Evolutionary conservation across 2,888 invertebrate species (phyloP).

Genomic region (Cantharis nigra): DNA sequence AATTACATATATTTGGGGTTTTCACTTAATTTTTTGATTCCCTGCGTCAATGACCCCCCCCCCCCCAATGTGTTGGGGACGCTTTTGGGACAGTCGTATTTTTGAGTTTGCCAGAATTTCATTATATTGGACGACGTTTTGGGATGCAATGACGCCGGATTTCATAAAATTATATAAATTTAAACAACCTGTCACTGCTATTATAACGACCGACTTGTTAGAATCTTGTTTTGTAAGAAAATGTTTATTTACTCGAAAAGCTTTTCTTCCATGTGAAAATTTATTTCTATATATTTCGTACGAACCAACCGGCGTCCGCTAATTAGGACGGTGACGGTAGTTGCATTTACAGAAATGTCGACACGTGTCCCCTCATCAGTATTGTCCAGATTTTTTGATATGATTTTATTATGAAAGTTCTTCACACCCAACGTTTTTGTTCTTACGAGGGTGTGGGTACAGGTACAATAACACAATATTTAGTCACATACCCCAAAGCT

Average conservation of each 20-base stretch:
- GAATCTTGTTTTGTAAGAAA: background rate
- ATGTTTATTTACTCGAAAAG: background rate
- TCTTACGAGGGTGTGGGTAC: background rate
- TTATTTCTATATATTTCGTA: background rate
- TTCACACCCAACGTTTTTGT: too few relatives aligned
- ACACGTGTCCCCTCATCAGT: background rate
- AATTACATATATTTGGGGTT: background rate
- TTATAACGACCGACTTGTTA: background rate
- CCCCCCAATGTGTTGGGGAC: background rate
- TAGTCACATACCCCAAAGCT: background rate
- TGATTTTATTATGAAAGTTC: too few relatives aligned
- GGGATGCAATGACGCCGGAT: background rate
- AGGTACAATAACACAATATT: background rate
- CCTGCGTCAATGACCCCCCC: background rate
- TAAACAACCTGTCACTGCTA: background rate
- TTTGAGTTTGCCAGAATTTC: background rate
- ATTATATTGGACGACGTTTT: background rate
- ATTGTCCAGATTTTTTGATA: background rate
- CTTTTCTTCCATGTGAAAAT: background rate
- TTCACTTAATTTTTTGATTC: background rate
- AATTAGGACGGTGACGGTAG: too few relatives aligned
- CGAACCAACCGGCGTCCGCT: background rate
- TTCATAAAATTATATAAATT: constrained; percentile 3
- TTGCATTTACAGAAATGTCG: too few relatives aligned
- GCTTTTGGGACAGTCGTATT: background rate